A percentile compares a stretch with the other conserved stretches of the same genome.
phyloP scores from a whole-genome alignment of 2,797 vertebrate genomes.

The Carcharodon carcharias region DNA sequence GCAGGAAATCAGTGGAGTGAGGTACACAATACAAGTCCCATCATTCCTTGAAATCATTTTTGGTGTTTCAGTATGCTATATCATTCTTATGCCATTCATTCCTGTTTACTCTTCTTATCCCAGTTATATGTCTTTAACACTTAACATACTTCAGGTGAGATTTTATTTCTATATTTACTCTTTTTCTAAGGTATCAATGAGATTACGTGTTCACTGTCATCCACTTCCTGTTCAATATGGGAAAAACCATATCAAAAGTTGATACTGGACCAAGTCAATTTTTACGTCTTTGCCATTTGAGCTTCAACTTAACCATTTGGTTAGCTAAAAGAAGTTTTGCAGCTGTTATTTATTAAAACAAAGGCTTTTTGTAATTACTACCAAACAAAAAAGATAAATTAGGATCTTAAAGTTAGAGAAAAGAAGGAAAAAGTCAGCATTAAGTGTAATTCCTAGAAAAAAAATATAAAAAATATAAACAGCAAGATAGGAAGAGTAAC shows the following conservation, averaged over 20 bases:
- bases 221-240: not conserved
- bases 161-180: not conserved
- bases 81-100: not conserved
- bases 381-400: not conserved
- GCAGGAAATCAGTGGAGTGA: not conserved
- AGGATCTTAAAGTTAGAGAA: not conserved
- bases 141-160: not conserved
- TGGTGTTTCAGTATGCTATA: not conserved
- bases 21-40: not conserved
- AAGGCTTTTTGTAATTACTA: not conserved
- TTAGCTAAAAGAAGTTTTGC: not conserved
- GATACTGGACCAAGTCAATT: not conserved
- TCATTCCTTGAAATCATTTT: not conserved
- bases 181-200: not conserved
- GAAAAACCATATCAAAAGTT: not conserved
- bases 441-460: not conserved
- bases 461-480: not conserved
- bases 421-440: not conserved
- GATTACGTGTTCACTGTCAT: not conserved
- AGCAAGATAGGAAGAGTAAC: not conserved
- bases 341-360: not conserved
- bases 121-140: not conserved
- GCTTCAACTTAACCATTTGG: no score
- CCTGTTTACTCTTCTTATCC: not conserved
- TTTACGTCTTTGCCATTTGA: not conserved